Evolutionary conservation across 2,797 vertebrate species (phyloP), one percentile per base, ranked within the genome.

Genomic region (Euthynnus affinis): DNA sequence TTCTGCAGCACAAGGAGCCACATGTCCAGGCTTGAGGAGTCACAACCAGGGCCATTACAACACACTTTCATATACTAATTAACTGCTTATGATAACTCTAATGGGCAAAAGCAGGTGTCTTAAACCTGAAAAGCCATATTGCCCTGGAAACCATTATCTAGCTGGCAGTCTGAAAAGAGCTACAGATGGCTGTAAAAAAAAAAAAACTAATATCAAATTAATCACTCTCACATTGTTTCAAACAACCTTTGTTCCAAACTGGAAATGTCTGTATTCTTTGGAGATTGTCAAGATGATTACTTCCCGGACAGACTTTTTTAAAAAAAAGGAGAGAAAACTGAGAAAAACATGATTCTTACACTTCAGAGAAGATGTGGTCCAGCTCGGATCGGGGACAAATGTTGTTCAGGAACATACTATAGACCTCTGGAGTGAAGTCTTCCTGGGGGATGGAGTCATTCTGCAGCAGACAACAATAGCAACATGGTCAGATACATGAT

Each of bases 301-400:
- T 46, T 63, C 20, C 49, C 14, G 12, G 18, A 56, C 13, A 40
- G 14, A 17, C 4, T 18, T 62, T 62, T 15, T n/a, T n/a, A n/a
- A n/a, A 44, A 44, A 55, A 53, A 22, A 37, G 8, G 12, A 60
- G 51, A 64, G 2, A 58, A 4, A 48, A 34, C 14, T 6, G 22
- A 51, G 59, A 62, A 44, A 60, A n/a, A 59, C 68, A 68, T 5
- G 0, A 60, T 62, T 83, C 97, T 98, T 96, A 99, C 98, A 97
- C 96, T 74, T 99, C 98, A 0, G 96, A 96, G 93, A 99, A 99
- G 94, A 99, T 99, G 94, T 96, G 95, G 95, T 99, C 98, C 25
- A 99, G 97, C 93, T 99, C 98, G n/a, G 98, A 96, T 22, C 98
- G 94, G 58, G 97, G 95, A 83, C 98, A 99, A 80, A 99, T 96